phyloP scores from a whole-genome alignment of 2,888 invertebrate species.

The Caenorhabditis auriculariae region DNA sequence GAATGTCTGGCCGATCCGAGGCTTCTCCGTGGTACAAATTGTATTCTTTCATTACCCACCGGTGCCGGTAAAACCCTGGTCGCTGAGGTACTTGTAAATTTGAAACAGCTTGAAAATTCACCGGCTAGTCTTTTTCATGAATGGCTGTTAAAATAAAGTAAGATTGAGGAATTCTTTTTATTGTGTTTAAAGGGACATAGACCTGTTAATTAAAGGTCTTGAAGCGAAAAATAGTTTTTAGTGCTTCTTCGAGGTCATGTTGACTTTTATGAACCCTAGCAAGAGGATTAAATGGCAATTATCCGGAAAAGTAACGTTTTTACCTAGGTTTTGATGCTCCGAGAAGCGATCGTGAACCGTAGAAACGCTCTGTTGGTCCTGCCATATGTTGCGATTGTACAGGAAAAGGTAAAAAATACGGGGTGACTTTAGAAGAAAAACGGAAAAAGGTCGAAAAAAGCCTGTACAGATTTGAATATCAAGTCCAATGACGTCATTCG shows the following conservation, averaged over 20 bases:
- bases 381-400: conserved; percentile 93
- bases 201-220: no score
- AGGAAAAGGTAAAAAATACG: conserved; percentile 94
- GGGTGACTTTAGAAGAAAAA: neutral
- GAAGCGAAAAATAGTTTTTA: no score
- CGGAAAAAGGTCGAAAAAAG: neutral
- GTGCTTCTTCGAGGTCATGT: no score
- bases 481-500: no score
- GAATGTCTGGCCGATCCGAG: conserved; percentile 83
- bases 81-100: conserved; percentile 76
- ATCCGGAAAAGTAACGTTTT: neutral
- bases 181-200: no score
- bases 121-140: no score
- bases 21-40: conserved; percentile 75
- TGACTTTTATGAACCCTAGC: no score
- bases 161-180: no score
- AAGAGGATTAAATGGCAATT: neutral
- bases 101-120: no score
- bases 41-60: conserved; percentile 89
- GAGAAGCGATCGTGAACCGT: conserved; percentile 79
- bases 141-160: no score
- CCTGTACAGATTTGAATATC: neutral
- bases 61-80: conserved; percentile 96
- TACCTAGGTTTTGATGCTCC: conserved; percentile 74
- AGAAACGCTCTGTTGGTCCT: conserved; percentile 85